These are phyloP conservation scores for Standfussiana lucernea DNA, from an alignment of 2,888 invertebrate species.

Conservation along the genomic window DNA sequence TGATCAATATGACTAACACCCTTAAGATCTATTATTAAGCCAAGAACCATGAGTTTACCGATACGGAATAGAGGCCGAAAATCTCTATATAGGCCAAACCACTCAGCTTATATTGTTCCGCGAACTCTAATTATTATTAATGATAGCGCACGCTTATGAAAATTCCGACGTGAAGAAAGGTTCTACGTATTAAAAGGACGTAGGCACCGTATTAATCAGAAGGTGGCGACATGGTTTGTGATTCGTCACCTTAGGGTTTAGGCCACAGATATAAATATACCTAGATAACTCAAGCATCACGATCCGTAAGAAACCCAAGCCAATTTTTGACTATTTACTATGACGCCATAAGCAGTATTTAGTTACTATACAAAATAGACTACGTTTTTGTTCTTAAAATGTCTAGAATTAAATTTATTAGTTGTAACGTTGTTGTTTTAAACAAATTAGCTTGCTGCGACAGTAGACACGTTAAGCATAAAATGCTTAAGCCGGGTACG, in stretches of 20 bases:
- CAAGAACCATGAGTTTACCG: neutral
- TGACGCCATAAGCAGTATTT: no score
- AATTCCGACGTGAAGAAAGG: constrained; percentile 72
- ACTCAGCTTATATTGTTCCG: constrained; percentile 84
- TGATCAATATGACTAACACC: neutral
- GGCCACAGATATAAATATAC: neutral
- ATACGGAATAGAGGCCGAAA: constrained; percentile 76
- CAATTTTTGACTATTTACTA: no score
- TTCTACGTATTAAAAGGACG: constrained; percentile 54
- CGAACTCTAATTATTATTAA: constrained; percentile 87
- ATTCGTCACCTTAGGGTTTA: constrained; percentile 28
- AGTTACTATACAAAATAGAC: no score
- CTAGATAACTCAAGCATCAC: no score
- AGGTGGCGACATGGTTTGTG: constrained; percentile 42
- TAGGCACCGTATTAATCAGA: constrained; percentile 43
- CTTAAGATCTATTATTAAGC: constrained; percentile 21
- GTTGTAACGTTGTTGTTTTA: no score
- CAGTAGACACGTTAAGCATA: no score
- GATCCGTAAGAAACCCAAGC: no score
- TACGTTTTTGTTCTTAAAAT: no score
- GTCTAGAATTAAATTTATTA: no score
- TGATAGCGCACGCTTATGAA: constrained; percentile 79
- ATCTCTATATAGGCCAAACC: constrained; percentile 81
- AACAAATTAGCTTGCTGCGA: no score
- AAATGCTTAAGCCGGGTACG: no score